Evolutionary conservation across 2,888 invertebrate genomes (phyloP).

Genomic region (Orthosia incerta): DNA sequence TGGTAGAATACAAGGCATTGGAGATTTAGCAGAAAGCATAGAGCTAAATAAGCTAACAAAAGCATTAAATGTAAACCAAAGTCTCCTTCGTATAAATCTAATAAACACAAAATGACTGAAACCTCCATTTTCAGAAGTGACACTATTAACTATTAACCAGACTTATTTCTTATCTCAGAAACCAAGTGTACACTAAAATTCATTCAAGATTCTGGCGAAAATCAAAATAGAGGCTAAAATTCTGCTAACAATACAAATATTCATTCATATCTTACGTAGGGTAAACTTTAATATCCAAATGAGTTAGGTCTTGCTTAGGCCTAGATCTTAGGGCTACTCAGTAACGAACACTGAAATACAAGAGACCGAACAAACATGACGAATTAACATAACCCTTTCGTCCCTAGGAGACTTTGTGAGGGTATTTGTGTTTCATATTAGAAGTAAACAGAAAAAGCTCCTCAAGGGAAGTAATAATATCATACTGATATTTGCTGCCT

Average conservation of each 20-base stretch:
- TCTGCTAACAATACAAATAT: constrained; percentile 13
- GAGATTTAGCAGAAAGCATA: too few relatives aligned
- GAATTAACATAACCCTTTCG: constrained; percentile 36
- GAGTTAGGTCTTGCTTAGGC: constrained; percentile 2
- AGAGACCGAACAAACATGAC: constrained; percentile 21
- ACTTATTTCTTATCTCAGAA: neutral
- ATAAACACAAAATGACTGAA: too few relatives aligned
- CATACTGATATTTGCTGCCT: neutral
- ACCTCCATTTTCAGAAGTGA: too few relatives aligned
- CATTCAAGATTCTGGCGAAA: neutral
- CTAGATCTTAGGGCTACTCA: constrained; percentile 4
- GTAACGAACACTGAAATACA: constrained; percentile 32
- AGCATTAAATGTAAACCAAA: too few relatives aligned
- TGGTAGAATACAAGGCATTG: too few relatives aligned
- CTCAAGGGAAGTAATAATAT: neutral
- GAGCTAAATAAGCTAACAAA: too few relatives aligned
- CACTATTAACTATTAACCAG: neutral
- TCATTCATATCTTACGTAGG: constrained; percentile 7
- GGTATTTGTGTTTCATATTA: constrained; percentile 6
- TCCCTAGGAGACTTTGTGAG: constrained; percentile 19
- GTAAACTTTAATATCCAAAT: constrained; percentile 37
- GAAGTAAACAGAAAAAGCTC: neutral
- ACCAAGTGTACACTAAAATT: neutral
- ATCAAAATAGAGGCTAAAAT: neutral
- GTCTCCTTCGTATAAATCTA: too few relatives aligned